Evolutionary conservation across 1,140 invertebrate species (phyloP), one percentile per base, ranked within the genome.

Genomic region (Ips typographus): DNA sequence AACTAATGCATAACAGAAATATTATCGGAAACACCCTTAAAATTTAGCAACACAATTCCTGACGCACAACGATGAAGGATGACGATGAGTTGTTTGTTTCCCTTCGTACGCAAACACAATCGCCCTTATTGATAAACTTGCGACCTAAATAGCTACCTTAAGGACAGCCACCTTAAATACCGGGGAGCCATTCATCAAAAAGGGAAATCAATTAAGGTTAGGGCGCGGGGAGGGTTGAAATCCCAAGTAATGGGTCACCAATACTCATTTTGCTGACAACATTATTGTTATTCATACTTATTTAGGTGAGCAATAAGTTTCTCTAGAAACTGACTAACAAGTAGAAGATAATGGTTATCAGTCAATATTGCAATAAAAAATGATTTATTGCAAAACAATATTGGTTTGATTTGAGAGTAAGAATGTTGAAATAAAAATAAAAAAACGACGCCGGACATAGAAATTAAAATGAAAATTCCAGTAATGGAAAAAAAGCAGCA

Each of bases 101-200:
- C 4, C 38, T 4, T 6, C 56, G 56, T 40, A 40, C 56, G 56
- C 41, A 58, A 58, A 58, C 56, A 58, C 40, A 58, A 58, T 58
- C 56, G 40, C 56, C 56, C 56, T 41, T 58, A 58, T 58, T 57
- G 55, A 39, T 40, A 57, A 57, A 40, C 55, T 57, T 40, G 1
- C 41, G 56, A 58, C 56, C 56, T 6, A 58, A 58, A 58, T 58
- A 41, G 56, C 2, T 40, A 40, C 6, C 51, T 40, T 40, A 58
- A 58, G 56, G 56, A 58, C 56, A 58, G 56, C 40, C 41, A 58
- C 56, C 56, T 58, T 58, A 41, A 40, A 4, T 41, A 58, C 40
- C 38, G 22, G 38, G 40, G 36, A 58, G 56, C 41, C 55, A 57
- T 57, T 41, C 39, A 58, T 58, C 56, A 58, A 58, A 3, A 5